phyloP scores from a whole-genome alignment of 2,797 vertebrate genomes.

The Etheostoma nigrum region DNA sequence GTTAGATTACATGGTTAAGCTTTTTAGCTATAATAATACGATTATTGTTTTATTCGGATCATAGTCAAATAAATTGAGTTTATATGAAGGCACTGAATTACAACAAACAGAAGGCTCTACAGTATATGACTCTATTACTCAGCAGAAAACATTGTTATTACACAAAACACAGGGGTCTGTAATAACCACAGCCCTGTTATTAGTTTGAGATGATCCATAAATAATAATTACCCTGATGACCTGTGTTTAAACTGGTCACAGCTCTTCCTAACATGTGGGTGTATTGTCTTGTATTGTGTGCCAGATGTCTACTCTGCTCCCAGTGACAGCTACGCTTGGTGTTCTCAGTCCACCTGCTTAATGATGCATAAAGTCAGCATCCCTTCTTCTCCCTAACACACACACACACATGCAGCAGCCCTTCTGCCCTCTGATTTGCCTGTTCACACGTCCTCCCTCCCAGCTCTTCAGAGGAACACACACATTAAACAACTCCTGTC shows the following conservation, averaged over 20 bases:
- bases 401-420: constrained; percentile 26
- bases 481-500: constrained; percentile 41
- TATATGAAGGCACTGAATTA: constrained; percentile 5
- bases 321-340: constrained; percentile 60
- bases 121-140: not conserved
- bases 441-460: constrained; percentile 57
- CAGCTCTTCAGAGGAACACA: constrained; percentile 46
- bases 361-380: constrained; percentile 81
- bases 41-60: constrained; percentile 10
- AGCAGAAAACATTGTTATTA: constrained; percentile 17
- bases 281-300: constrained; percentile 64
- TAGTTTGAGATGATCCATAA: constrained; percentile 53
- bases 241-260: constrained; percentile 38
- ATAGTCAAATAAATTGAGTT: not conserved
- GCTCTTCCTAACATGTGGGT: constrained; percentile 63
- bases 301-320: constrained; percentile 77
- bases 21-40: constrained; percentile 22
- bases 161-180: constrained; percentile 10
- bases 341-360: constrained; percentile 79
- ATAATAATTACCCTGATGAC: constrained; percentile 62
- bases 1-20: constrained; percentile 8
- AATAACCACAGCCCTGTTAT: constrained; percentile 44
- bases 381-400: constrained; percentile 47
- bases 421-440: constrained; percentile 54
- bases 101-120: not conserved